phyloP scores from a whole-genome alignment of 2,797 vertebrate species.

The Poecilia picta region DNA sequence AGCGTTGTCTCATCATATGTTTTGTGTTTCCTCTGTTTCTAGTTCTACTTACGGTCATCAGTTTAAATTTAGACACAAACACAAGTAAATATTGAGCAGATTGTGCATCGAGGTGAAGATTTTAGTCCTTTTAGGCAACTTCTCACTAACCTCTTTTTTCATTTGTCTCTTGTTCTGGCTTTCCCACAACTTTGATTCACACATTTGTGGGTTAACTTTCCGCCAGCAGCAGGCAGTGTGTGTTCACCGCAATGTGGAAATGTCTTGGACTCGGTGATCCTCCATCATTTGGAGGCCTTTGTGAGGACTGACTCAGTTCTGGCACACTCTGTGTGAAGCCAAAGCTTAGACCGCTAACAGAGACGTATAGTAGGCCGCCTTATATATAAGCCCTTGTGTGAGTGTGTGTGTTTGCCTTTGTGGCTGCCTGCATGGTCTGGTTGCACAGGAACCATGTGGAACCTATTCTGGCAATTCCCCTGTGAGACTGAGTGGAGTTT shows the following conservation, averaged over 20 bases:
- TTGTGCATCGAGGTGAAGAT: not conserved
- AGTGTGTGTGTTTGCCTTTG: conserved; percentile 52
- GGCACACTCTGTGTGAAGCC: conserved; percentile 39
- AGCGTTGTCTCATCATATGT: not conserved
- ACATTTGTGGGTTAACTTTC: conserved; percentile 23
- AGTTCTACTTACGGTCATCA: not conserved
- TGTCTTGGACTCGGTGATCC: conserved; percentile 44
- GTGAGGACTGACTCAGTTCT: conserved; percentile 60
- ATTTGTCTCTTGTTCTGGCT: conserved; percentile 14
- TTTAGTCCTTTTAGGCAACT: conserved; percentile 6
- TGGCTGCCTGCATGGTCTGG: conserved; percentile 59
- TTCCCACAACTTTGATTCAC: conserved; percentile 50
- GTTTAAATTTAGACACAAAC: not conserved
- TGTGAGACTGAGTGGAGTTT: conserved; percentile 67
- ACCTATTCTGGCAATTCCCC: conserved; percentile 80
- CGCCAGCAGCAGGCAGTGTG: conserved; percentile 27
- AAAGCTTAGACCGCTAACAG: conserved; percentile 33
- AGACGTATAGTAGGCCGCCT: conserved; percentile 37
- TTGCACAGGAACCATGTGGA: conserved; percentile 85
- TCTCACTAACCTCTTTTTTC: conserved; percentile 7
- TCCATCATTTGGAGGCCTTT: conserved; percentile 60
- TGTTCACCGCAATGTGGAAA: conserved; percentile 45
- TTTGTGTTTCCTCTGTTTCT: not conserved
- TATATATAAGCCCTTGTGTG: conserved; percentile 31
- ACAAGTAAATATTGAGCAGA: not conserved